Percentiles rank a stretch among this genome's conserved stretches.
phyloP scores from a whole-genome alignment of 2,113 vertebrate species.

The Echinops telfairi region DNA sequence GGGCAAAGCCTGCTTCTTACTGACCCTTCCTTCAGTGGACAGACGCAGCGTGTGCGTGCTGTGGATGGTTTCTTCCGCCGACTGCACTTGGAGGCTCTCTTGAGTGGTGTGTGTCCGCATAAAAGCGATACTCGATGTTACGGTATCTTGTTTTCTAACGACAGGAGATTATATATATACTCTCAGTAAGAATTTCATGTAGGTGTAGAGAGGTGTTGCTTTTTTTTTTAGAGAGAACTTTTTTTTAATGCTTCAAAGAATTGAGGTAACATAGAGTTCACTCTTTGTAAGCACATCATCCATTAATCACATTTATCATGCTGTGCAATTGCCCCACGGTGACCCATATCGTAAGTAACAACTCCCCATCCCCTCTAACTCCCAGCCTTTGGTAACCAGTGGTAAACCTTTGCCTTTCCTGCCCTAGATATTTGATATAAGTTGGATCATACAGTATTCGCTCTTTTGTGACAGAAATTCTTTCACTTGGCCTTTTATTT shows the following conservation, averaged over 20 bases:
- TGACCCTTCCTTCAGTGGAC: neutral
- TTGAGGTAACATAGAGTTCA: neutral
- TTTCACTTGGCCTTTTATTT: neutral
- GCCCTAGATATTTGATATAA: neutral
- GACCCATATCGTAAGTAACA: neutral
- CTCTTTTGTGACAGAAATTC: neutral
- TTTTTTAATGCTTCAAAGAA: neutral
- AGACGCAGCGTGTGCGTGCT: accelerated
- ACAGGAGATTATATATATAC: neutral
- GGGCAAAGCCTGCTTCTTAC: neutral
- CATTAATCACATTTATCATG: neutral
- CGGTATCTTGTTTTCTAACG: neutral
- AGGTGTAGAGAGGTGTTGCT: too few relatives aligned
- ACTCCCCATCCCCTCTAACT: neutral
- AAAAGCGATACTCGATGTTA: too few relatives aligned
- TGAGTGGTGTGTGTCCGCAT: neutral
- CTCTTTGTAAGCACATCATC: neutral
- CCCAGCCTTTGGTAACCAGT: neutral
- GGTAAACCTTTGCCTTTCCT: neutral
- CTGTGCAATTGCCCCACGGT: neutral
- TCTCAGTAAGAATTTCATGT: too few relatives aligned
- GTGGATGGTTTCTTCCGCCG: accelerated
- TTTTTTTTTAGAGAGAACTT: neutral
- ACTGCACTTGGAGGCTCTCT: accelerated
- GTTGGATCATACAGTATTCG: neutral